phyloP scores from a whole-genome alignment of 2,888 invertebrate genomes.

The Leptopilina myrica region DNA sequence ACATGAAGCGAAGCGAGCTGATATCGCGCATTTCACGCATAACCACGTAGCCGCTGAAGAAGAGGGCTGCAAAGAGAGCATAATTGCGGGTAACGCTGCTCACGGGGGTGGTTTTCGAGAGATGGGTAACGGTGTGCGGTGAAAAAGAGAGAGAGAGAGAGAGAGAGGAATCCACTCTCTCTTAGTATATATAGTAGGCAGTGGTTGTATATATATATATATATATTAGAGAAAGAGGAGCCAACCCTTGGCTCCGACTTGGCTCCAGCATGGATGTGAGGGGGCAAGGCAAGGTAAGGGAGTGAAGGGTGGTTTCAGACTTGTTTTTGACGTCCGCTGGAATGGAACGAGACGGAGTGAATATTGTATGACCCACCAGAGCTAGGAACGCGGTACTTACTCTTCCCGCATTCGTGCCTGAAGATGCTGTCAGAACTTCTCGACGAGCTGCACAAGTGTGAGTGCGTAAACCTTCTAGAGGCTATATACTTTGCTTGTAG shows the following conservation, averaged over 20 bases:
- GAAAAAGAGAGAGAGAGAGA: neutral
- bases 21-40: conserved; percentile 38
- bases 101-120: conserved; percentile 42
- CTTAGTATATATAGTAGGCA: no score
- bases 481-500: conserved; percentile 3
- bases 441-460: conserved; percentile 14
- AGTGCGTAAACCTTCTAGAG: neutral
- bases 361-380: conserved; percentile 64
- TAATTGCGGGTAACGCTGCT: conserved; percentile 56
- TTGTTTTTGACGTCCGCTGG: conserved; percentile 60
- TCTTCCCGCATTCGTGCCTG: conserved; percentile 39
- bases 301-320: conserved; percentile 46
- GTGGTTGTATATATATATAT: neutral
- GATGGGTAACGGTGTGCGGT: conserved; percentile 20
- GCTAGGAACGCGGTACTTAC: conserved; percentile 50
- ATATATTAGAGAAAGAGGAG: conserved; percentile 47
- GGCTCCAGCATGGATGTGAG: conserved; percentile 15
- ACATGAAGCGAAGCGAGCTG: conserved; percentile 37
- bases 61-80: conserved; percentile 51
- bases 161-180: conserved; percentile 1
- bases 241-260: conserved; percentile 44
- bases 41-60: conserved; percentile 39
- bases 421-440: conserved; percentile 47
- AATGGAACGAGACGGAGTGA: conserved; percentile 63
- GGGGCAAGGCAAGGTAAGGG: no score